Evolutionary conservation across 2,113 vertebrate species (phyloP), one percentile per base, ranked within the genome.

Genomic region (Ranitomeya imitator): DNA sequence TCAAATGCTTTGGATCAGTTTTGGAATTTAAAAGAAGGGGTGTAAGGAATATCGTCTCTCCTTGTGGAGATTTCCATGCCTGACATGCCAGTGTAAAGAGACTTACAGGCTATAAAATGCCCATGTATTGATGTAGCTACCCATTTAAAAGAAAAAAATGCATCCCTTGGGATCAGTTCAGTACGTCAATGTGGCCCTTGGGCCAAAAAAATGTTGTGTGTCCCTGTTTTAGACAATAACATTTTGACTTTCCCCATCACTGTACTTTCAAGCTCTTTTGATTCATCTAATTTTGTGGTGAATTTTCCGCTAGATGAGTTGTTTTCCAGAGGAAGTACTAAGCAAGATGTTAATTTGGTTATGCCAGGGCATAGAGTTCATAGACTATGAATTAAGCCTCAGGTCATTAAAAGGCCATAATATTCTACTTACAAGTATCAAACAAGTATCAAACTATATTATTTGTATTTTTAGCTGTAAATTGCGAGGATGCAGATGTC

Each of bases 311-410:
- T 73, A 54, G 69, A 52, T 18, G 52, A 12, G 18, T 67, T 73
- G 73, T 82, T 52, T 90, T 52, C 0, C 73, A 26, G 80, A 86
- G 60, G 83, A 84, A 8, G 18, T 89, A 84, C 82, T 85, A 90
- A 90, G 18, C 6, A 4, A 80, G 85, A 61, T 90, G 90, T 89
- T 91, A 89, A 93, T 79, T 77, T 92, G 89, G 91, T 89, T 89
- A 51, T 91, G 83, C 91, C 90, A 88, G 90, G 51, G 90, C 85
- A 91, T 78, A 84, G 92, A 86, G 88, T 91, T 93, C 91, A 93
- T 91, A 88, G 90, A 90, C 91, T 91, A 88, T 90, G 51, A 65
- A 87, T 87, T n/a, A 73, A 69, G 51, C 52, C 77, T 71, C 37
- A 80, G 57, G 52, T 81, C 78, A 81, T 81, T 73, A 79, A 19